Conservation (phyloP, 2,113 vertebrate species). For the Dicerorhinus sumatrensis region DNA sequence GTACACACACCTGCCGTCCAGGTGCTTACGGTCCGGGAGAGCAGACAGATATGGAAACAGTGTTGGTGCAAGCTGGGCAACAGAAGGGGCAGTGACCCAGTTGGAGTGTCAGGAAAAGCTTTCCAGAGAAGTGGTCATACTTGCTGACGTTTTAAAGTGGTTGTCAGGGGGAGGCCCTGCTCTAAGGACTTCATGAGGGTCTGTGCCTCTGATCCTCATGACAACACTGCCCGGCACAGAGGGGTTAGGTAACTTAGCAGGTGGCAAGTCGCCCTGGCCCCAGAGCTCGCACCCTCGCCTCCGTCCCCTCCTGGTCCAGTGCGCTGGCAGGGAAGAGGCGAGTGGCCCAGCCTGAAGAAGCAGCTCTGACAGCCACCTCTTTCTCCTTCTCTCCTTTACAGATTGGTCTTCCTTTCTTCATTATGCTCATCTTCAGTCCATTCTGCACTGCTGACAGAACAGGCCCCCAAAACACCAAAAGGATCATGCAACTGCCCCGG, state of each 20-base stretch:
- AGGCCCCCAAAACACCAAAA: rapidly evolving
- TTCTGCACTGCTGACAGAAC: background rate
- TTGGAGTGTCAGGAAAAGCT: background rate
- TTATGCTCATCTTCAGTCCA: background rate
- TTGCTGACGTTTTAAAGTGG: no score
- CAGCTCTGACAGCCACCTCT: rapidly evolving
- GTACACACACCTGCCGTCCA: rapidly evolving
- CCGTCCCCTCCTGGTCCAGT: rapidly evolving
- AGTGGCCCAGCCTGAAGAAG: background rate
- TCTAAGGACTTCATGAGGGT: rapidly evolving
- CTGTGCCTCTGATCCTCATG: background rate
- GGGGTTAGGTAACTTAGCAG: background rate
- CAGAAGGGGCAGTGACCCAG: rapidly evolving
- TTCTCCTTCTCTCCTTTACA: background rate
- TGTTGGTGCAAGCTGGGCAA: background rate
- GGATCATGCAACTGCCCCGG: rapidly evolving
- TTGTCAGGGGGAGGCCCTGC: rapidly evolving
- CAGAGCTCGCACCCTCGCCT: background rate
- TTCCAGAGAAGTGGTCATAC: background rate
- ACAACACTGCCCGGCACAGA: no score
- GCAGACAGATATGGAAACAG: background rate
- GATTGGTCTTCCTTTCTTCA: background rate
- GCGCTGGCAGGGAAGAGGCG: background rate
- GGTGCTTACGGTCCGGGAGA: rapidly evolving
- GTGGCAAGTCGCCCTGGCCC: rapidly evolving